A percentile compares a stretch with the other conserved stretches of the same genome.
phyloP scores from a whole-genome alignment of 37 sponge, comb jelly and placozoan species.

The Chondrosia reniformis region DNA sequence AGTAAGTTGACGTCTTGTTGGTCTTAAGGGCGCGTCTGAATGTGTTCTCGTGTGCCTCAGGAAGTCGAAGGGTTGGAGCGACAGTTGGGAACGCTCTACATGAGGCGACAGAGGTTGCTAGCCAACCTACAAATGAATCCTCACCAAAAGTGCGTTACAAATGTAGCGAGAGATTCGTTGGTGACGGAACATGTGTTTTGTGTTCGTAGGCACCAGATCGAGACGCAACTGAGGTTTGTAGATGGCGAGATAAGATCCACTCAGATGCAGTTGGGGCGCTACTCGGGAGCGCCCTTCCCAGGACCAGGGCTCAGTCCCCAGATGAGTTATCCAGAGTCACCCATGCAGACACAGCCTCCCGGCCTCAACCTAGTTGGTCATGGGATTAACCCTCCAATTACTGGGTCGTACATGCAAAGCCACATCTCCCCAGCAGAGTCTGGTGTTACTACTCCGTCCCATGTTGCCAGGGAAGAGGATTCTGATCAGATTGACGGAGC shows the following conservation, averaged over 20 bases:
- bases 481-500: too few relatives aligned
- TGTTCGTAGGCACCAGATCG: constrained; percentile 61
- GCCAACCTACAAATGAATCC: constrained; percentile 56
- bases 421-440: too few relatives aligned
- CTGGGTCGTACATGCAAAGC: too few relatives aligned
- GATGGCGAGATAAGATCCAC: constrained; percentile 51
- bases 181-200: not conserved
- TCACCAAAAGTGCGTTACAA: constrained; percentile 44
- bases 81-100: not conserved
- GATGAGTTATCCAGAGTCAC: not conserved
- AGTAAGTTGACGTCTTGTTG: too few relatives aligned
- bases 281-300: not conserved
- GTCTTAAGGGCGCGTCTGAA: not conserved
- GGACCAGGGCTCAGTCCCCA: too few relatives aligned
- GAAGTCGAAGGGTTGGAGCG: not conserved
- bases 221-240: constrained; percentile 46
- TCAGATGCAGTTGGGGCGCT: constrained; percentile 27
- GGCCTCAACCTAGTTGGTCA: not conserved
- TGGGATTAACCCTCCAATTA: too few relatives aligned
- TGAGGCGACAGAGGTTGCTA: constrained; percentile 51
- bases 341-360: not conserved
- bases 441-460: too few relatives aligned
- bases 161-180: not conserved
- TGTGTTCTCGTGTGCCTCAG: not conserved
- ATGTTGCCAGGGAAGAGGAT: too few relatives aligned